Base-by-base conservation (phyloP, 2,888 invertebrate species). In the Philonicus albiceps region DNA sequence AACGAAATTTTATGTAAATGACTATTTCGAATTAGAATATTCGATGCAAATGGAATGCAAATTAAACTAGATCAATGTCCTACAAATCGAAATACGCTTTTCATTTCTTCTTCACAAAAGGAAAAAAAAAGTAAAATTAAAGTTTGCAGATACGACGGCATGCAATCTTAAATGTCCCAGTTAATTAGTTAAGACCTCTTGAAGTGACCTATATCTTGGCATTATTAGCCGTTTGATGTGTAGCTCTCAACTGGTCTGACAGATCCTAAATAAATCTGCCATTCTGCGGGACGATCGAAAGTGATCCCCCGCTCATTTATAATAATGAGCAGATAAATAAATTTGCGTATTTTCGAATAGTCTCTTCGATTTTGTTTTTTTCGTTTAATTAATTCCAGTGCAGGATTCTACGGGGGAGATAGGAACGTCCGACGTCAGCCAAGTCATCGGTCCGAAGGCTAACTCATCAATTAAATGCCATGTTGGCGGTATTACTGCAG, bases 171-270 rank as follows among this genome's bases (percentile, higher is more conserved):
- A 40, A 43, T 76, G 76, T 40, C 43, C 76, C 76, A 76, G 76
- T 76, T 76, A 76, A 76, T 76, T 76, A 76, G 76, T 43, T 40
- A 27, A 43, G 76, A 76, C 76, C 76, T 76, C 22, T 40, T 27
- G 22, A 37, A 76, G 40, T 76, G 76, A 43, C 34, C 76, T 76
- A 76, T 76, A 76, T 76, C 76, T 76, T 40, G 76, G 43, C 40
- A 76, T 76, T 76, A 76, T 40, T 40, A 76, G 76, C 19, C 76
- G 37, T 76, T 76, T 76, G 34, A 40, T 43, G 40, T 74, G 34
- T 34, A 74, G 34, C 74, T 74, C n/a, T 74, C 31, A 31, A 74
- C 22, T 64, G 64, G 7, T 8, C 22, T 64, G 64, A 64, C 64
- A 64, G 64, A 64, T 64, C 64, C 27, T 22, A 5, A 64, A 64